phyloP scores from a whole-genome alignment of 1,140 invertebrate genomes.

The Maconellicoccus hirsutus region DNA sequence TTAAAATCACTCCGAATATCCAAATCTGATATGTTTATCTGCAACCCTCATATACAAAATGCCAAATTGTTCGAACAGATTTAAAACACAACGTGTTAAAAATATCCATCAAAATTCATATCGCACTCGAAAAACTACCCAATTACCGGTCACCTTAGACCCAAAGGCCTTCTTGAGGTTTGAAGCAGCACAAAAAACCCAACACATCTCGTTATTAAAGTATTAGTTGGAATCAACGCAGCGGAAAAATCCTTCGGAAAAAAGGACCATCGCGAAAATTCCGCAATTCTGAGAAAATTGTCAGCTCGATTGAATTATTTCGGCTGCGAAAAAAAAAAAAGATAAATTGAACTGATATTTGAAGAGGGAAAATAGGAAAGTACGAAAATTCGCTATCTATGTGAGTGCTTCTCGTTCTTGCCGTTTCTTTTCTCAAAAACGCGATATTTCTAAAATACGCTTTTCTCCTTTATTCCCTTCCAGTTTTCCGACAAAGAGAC shows the following conservation, averaged over 20 bases:
- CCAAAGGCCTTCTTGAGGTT: too few species aligned
- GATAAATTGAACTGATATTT: conserved; percentile 5
- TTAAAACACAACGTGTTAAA: too few species aligned
- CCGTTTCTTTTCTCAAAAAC: not conserved
- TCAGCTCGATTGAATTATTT: conserved; percentile 9
- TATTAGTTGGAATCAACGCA: not conserved
- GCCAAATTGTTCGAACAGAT: too few species aligned
- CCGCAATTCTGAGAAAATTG: not conserved
- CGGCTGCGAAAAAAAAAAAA: not conserved
- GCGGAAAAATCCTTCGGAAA: not conserved
- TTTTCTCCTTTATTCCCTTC: not conserved
- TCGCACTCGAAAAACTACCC: not conserved
- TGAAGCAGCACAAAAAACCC: not conserved
- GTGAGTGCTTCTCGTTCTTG: too few species aligned
- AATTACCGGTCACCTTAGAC: not conserved
- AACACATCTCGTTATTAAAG: not conserved
- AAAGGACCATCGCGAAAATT: conserved; percentile 2
- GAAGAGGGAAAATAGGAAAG: conserved; percentile 1
- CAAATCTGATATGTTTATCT: too few species aligned
- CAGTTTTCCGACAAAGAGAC: too few species aligned
- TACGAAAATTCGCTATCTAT: not conserved
- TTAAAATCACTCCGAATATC: too few species aligned
- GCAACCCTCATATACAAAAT: too few species aligned
- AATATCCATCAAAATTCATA: not conserved
- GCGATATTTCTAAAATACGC: conserved; percentile 9